Evolutionary conservation across 2,113 vertebrate genomes (phyloP).

Genomic region (Micronisus gabar): DNA sequence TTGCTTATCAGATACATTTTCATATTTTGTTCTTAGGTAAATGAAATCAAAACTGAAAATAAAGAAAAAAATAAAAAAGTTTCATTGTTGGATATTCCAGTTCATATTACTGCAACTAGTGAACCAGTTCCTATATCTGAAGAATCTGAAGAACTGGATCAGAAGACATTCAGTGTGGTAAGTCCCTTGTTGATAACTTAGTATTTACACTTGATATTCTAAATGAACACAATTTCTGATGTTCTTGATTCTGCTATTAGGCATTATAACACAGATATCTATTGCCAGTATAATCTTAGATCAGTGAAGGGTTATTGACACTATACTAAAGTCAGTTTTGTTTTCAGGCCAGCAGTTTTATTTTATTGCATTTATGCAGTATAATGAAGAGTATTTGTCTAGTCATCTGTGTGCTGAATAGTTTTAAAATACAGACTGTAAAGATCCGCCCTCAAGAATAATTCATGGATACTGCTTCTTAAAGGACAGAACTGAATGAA

Average conservation of each 20-base stretch:
- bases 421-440: background rate
- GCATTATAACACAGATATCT: background rate
- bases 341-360: background rate
- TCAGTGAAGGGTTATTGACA: background rate
- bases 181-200: conserved; percentile 39
- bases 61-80: conserved; percentile 85
- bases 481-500: background rate
- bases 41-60: conserved; percentile 81
- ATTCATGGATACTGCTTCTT: background rate
- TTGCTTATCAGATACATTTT: conserved; percentile 6
- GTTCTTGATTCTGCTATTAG: background rate
- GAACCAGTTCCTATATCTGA: conserved; percentile 85
- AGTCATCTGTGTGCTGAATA: background rate
- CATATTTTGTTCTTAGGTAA: conserved; percentile 65
- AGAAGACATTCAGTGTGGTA: conserved; percentile 97
- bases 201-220: background rate
- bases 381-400: background rate
- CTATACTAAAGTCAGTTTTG: background rate
- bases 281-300: background rate
- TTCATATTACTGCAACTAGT: conserved; percentile 85
- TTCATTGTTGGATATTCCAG: conserved; percentile 73
- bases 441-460: background rate
- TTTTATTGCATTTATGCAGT: background rate
- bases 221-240: background rate
- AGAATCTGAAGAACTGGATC: conserved; percentile 95